Evolutionary conservation across 2,797 vertebrate species (phyloP), one percentile per base, ranked within the genome.

Genomic region (Malacoraja senta): DNA sequence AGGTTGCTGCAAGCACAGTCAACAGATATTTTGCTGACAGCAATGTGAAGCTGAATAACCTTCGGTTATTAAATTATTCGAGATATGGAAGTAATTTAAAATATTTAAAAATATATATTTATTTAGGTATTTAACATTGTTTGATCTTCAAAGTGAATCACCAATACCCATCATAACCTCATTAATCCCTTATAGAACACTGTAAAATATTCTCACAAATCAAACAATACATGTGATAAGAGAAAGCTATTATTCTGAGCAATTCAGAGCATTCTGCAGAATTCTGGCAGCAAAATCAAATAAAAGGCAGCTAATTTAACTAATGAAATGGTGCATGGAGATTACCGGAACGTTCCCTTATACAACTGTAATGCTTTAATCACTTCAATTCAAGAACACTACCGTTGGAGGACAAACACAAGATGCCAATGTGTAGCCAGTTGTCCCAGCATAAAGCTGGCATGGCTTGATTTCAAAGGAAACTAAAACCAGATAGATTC

Each of bases 221-320:
- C 29, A 86, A 86, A 86, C 83, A 86, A 61, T 58, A 35, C 24
- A 84, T 58, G 24, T 84, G 81, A 61, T 84, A 58, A 58, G 81
- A 29, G 3, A 53, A 84, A 58, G 81, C 81, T 61, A 86, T 86
- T 86, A 86, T 58, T 63, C 83, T 32, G 13, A 86, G 4, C 13
- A 32, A 29, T 86, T 58, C 58, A 63, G 58, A n/a, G n/a, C n/a
- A n/a, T 86, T n/a, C 6, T n/a, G 83, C 12, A 63, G 13, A 61
- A n/a, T n/a, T 8, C 83, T n/a, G 24, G 26, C 83, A 63, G 58
- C 83, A 84, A 26, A 26, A 63, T 86, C 83, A 86, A 86, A 86
- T 86, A 86, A 86, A 58, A 86, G 83, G 58, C 12, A n/a, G 83
- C 83, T n/a, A 84, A 86, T 32, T 86, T 65, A 86, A 86, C 61